Evolutionary conservation across 2,888 invertebrate genomes (phyloP).

Genomic region (Dinocampus coccinellae): DNA sequence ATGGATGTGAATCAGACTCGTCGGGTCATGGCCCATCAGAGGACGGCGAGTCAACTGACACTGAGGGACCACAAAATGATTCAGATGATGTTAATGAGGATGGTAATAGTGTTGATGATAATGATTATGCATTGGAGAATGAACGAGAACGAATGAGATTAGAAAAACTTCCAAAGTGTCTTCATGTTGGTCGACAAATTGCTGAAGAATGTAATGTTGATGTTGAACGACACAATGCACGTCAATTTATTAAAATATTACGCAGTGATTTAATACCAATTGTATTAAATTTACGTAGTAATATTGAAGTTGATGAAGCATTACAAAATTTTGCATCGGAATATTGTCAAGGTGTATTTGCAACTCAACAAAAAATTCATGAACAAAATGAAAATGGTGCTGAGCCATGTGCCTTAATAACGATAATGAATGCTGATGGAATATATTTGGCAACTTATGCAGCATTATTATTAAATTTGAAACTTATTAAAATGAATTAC

Average conservation of each 20-base stretch:
- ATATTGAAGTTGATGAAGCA: constrained; percentile 91
- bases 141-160: constrained; percentile 69
- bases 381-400: constrained; percentile 55
- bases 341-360: constrained; percentile 80
- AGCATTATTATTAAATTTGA: constrained; percentile 84
- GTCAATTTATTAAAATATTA: constrained; percentile 84
- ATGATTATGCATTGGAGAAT: constrained; percentile 64
- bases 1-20: constrained; percentile 63
- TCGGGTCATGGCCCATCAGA: constrained; percentile 66
- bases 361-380: constrained; percentile 62
- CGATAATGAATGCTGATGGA: constrained; percentile 94
- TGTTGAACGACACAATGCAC: constrained; percentile 87
- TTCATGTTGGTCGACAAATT: constrained; percentile 70
- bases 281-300: constrained; percentile 80
- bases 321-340: constrained; percentile 93
- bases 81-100: constrained; percentile 61
- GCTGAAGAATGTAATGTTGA: constrained; percentile 81
- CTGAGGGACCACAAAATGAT: constrained; percentile 64
- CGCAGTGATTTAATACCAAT: constrained; percentile 82
- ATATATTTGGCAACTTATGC: constrained; percentile 93
- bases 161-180: constrained; percentile 73
- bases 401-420: constrained; percentile 73
- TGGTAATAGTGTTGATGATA: constrained; percentile 58
- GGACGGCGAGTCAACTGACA: constrained; percentile 65
- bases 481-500: constrained; percentile 82